A percentile compares a stretch with the other conserved stretches of the same genome.
Evolutionary conservation across 2,113 vertebrate species (phyloP).

Genomic region (Elephas maximus): DNA sequence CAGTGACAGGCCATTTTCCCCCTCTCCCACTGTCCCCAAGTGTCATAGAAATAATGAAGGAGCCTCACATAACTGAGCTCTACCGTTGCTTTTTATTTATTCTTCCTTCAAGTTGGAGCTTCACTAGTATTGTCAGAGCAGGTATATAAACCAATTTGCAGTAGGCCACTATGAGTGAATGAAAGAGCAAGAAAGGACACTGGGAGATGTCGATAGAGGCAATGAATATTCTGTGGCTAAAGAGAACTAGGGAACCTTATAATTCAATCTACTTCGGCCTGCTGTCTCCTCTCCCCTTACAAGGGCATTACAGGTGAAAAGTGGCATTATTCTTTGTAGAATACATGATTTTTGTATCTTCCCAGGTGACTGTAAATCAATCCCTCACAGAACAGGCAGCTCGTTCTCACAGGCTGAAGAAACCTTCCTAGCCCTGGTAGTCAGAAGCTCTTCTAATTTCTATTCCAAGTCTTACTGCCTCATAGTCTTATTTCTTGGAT

Average conservation of each 20-base stretch:
- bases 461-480: constrained; percentile 8
- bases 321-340: not conserved
- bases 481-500: not conserved
- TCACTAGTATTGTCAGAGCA: constrained; percentile 37
- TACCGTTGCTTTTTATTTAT: constrained; percentile 29
- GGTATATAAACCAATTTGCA: constrained; percentile 15
- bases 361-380: not conserved
- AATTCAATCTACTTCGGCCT: not conserved
- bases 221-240: not conserved
- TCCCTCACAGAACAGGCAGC: constrained; percentile 22
- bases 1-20: not conserved
- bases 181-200: not conserved
- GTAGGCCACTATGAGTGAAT: not conserved
- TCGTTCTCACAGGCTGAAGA: constrained; percentile 36
- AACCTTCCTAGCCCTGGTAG: not conserved
- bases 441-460: constrained; percentile 36
- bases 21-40: not conserved
- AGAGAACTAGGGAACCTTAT: not conserved
- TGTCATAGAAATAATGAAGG: constrained; percentile 47
- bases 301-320: constrained; percentile 25
- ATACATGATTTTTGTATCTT: constrained; percentile 28
- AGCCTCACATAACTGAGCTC: constrained; percentile 17
- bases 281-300: constrained; percentile 7
- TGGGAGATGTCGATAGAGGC: not conserved
- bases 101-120: constrained; percentile 6